Percentiles rank a stretch among this genome's conserved stretches.
Conservation (phyloP, 2,113 vertebrate genomes). For the Ariopsis seemanni region DNA sequence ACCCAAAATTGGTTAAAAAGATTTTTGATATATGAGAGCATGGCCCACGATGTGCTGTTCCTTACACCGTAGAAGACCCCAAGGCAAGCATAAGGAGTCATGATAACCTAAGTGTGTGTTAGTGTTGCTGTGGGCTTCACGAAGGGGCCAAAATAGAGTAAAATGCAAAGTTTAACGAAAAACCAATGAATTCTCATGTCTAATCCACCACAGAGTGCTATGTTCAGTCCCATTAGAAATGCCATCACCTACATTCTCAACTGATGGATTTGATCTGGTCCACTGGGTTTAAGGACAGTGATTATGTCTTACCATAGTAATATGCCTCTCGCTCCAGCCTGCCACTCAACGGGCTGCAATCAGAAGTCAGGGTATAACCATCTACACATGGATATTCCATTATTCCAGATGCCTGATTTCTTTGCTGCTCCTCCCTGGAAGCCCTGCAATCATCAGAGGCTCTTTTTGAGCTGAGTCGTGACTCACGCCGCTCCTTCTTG, state of each 20-base stretch:
- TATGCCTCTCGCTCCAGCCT: neutral
- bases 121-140: neutral
- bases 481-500: slow-evolving; percentile 60
- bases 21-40: too few species aligned
- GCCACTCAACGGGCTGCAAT: slow-evolving; percentile 67
- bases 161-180: neutral
- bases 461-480: slow-evolving; percentile 78
- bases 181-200: neutral
- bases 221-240: neutral
- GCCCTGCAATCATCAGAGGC: slow-evolving; percentile 78
- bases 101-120: neutral
- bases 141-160: neutral
- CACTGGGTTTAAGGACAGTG: neutral
- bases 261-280: neutral
- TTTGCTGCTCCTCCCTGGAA: slow-evolving; percentile 79
- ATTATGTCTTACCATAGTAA: slow-evolving; percentile 27
- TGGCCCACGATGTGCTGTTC: neutral
- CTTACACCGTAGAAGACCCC: neutral
- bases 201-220: neutral
- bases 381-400: slow-evolving; percentile 74
- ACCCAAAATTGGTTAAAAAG: neutral
- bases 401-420: slow-evolving; percentile 75
- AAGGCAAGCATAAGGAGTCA: neutral
- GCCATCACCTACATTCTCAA: neutral
- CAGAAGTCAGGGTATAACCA: slow-evolving; percentile 67